phyloP scores from a whole-genome alignment of 2,797 vertebrate genomes.

The Hydrocynus forskahlii region DNA sequence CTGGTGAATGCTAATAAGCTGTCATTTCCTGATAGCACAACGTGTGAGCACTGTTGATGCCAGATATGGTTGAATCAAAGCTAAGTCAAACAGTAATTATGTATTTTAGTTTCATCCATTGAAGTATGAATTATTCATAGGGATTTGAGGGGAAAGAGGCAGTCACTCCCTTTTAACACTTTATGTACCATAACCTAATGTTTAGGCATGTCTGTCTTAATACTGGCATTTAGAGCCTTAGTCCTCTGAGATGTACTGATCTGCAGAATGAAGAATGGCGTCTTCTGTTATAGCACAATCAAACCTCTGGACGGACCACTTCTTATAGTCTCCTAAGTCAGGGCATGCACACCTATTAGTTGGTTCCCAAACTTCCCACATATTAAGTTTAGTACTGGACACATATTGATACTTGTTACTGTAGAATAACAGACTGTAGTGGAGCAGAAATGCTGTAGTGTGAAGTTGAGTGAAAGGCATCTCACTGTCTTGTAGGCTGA shows the following conservation, averaged over 20 bases:
- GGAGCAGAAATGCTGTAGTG: not conserved
- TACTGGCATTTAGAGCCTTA: constrained; percentile 4
- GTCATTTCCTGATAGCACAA: constrained; percentile 51
- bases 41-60: constrained; percentile 34
- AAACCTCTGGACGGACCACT: not conserved
- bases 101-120: constrained; percentile 50
- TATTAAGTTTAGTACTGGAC: no score
- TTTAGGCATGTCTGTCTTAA: constrained; percentile 26
- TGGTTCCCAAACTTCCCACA: no score
- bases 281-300: not conserved
- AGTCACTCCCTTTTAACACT: constrained; percentile 36
- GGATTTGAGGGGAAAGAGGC: constrained; percentile 23
- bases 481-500: not conserved
- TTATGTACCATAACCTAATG: constrained; percentile 19
- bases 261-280: not conserved
- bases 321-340: not conserved
- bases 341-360: no score
- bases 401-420: not conserved
- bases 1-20: constrained; percentile 57
- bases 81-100: constrained; percentile 55
- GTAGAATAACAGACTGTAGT: not conserved
- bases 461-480: not conserved
- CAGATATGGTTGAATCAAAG: constrained; percentile 55
- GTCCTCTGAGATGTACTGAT: not conserved
- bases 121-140: constrained; percentile 50